Conservation (phyloP, 2,113 vertebrate species). For the Ginglymostoma cirratum region DNA sequence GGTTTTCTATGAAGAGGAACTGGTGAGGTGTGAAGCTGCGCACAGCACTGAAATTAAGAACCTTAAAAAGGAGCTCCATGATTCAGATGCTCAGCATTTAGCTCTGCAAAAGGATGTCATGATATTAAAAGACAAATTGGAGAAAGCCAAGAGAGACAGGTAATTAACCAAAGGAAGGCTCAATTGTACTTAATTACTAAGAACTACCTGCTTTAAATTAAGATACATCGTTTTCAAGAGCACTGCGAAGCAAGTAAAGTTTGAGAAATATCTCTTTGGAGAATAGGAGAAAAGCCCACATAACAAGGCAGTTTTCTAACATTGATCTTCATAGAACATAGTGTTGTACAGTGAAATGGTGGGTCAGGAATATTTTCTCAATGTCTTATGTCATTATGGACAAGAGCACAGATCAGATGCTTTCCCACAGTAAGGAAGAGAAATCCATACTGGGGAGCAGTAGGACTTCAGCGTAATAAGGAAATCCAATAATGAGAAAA, state of each 20-base stretch:
- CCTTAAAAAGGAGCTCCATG: conserved; percentile 81
- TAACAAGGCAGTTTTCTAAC: neutral
- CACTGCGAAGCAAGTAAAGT: neutral
- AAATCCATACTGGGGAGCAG: neutral
- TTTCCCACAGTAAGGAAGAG: neutral
- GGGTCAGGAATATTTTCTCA: neutral
- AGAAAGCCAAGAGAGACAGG: conserved; percentile 80
- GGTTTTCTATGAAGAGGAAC: conserved; percentile 85
- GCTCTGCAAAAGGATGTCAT: conserved; percentile 79
- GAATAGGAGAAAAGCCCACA: neutral
- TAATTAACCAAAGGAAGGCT: conserved; percentile 43
- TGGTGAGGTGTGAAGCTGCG: conserved; percentile 76
- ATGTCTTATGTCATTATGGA: neutral
- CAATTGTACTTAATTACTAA: neutral
- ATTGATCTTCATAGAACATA: neutral
- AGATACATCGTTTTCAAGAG: neutral
- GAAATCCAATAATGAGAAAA: neutral
- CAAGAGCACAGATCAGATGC: neutral
- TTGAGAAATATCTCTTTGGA: neutral
- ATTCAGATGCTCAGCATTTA: conserved; percentile 79
- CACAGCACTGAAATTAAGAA: conserved; percentile 80
- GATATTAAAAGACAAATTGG: conserved; percentile 78
- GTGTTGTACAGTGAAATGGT: neutral
- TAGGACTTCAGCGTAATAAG: neutral
- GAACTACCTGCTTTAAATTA: neutral